Conservation (phyloP, 2,113 vertebrate genomes). For the Notiomystis cincta region DNA sequence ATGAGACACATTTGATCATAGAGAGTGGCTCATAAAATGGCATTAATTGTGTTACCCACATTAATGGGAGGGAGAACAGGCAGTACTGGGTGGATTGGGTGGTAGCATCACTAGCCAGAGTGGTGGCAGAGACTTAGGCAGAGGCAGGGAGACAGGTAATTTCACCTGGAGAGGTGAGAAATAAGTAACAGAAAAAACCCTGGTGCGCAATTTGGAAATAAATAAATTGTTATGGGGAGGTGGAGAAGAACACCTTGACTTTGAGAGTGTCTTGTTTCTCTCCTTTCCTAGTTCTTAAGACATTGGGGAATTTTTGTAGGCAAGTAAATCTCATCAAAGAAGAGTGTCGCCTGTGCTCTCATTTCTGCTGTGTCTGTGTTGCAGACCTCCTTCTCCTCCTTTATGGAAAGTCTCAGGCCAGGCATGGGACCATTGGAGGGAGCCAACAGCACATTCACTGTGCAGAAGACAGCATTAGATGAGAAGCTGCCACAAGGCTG, state of each 20-base stretch:
- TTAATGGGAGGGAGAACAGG: background rate
- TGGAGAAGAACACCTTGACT: background rate
- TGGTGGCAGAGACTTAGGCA: background rate
- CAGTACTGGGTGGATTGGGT: background rate
- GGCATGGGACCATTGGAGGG: slow-evolving; percentile 76
- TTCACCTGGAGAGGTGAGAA: background rate
- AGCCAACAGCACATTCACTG: slow-evolving; percentile 74
- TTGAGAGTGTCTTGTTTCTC: background rate
- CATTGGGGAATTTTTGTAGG: background rate
- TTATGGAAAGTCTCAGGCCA: background rate
- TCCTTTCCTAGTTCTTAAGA: background rate
- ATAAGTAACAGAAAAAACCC: background rate
- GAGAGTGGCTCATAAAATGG: background rate
- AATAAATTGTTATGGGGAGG: background rate
- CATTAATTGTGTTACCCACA: background rate
- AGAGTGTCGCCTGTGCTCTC: background rate
- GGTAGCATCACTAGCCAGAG: background rate
- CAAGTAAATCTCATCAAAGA: background rate
- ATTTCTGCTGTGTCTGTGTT: background rate
- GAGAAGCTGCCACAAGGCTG: slow-evolving; percentile 36
- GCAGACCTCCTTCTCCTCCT: background rate
- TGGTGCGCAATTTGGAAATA: background rate
- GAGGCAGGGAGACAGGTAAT: background rate
- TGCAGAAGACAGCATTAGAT: slow-evolving; percentile 52
- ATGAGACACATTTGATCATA: fast-evolving